phyloP scores from a whole-genome alignment of 2,113 vertebrate species.

The Thomomys bottae region DNA sequence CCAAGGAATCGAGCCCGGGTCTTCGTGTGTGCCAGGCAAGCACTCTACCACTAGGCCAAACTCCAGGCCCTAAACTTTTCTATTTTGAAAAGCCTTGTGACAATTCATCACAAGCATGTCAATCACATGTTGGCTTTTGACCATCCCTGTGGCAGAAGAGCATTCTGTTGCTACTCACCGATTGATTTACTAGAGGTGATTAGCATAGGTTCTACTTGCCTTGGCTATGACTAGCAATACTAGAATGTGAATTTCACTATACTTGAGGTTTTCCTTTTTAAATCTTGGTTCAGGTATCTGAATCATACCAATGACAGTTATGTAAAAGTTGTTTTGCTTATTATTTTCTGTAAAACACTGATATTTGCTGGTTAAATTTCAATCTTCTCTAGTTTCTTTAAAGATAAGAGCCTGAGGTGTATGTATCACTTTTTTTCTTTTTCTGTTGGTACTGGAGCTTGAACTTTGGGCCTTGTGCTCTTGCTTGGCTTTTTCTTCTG shows the following conservation, averaged over 20 bases:
- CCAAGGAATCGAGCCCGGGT: too few species aligned
- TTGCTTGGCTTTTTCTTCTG: too few species aligned
- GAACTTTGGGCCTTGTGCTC: too few species aligned
- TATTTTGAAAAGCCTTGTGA: not conserved
- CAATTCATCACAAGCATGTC: conserved; percentile 19
- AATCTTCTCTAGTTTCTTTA: not conserved
- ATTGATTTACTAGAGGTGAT: conserved; percentile 31
- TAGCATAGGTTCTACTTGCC: not conserved
- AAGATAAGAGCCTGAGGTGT: not conserved
- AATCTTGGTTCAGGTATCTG: not conserved
- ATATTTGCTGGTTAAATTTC: conserved; percentile 4
- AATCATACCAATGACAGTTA: not conserved
- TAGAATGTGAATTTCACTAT: not conserved
- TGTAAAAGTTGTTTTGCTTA: not conserved
- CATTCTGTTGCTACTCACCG: not conserved
- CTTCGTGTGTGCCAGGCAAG: too few species aligned
- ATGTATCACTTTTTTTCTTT: too few species aligned
- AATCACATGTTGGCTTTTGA: conserved; percentile 18
- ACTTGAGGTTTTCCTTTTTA: not conserved
- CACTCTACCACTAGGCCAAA: too few species aligned
- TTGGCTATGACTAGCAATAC: not conserved
- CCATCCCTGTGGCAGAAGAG: not conserved
- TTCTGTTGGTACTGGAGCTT: too few species aligned
- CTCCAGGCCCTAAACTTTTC: not conserved
- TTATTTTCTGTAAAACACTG: not conserved